Conservation (phyloP, 2,888 invertebrate species). For the Rotaria socialis region DNA sequence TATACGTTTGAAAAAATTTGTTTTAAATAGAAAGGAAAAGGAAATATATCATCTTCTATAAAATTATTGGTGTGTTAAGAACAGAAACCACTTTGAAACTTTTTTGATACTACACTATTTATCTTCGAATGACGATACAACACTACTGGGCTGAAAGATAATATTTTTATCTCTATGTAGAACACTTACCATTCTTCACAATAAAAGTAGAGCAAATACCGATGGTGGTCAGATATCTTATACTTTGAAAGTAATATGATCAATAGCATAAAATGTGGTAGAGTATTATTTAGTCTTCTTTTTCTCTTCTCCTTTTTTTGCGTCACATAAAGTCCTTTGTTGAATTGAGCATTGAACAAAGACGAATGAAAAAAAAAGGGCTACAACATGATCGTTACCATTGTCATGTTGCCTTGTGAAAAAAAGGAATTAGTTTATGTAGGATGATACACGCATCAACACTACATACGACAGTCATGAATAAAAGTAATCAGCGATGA, state of each 20-base stretch:
- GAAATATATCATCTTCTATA: too few relatives aligned
- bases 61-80: too few relatives aligned
- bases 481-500: background rate
- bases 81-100: too few relatives aligned
- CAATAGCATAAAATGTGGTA: background rate
- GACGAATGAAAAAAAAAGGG: background rate
- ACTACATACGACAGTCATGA: background rate
- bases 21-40: too few relatives aligned
- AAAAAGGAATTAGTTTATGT: slow-evolving; percentile 14
- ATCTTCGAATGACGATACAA: too few relatives aligned
- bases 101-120: too few relatives aligned
- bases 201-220: background rate
- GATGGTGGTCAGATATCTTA: background rate
- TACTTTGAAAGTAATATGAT: background rate
- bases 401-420: slow-evolving; percentile 11
- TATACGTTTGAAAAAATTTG: too few relatives aligned
- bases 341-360: background rate
- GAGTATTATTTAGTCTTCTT: background rate
- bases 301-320: background rate
- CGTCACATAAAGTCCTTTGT: background rate
- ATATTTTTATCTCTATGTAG: too few relatives aligned
- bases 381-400: background rate
- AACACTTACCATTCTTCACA: background rate
- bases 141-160: too few relatives aligned
- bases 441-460: background rate